Evolutionary conservation across 2,113 vertebrate genomes (phyloP).

Genomic region (Cheirogaleus medius): DNA sequence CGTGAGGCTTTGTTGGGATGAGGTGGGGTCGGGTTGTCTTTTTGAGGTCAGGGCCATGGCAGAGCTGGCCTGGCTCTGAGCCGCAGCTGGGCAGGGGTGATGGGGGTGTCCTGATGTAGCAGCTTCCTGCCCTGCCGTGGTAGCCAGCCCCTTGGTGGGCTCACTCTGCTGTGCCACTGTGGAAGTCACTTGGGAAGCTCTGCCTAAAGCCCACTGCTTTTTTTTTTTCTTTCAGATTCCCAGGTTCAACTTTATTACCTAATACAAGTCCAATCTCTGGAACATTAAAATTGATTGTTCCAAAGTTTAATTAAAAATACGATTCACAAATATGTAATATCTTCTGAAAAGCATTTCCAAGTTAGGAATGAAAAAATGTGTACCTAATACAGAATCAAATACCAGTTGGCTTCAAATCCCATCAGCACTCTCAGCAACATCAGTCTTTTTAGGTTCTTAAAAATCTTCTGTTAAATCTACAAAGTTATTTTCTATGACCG

Average conservation of each 20-base stretch:
- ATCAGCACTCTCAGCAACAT: constrained; percentile 63
- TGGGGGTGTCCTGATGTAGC: not conserved
- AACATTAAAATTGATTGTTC: constrained; percentile 64
- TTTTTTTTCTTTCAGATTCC: not conserved
- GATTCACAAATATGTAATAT: constrained; percentile 77
- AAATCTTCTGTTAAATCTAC: constrained; percentile 89
- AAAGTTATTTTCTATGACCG: constrained; percentile 74
- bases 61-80: not conserved
- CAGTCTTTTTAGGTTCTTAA: constrained; percentile 74
- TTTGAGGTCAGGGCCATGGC: not conserved
- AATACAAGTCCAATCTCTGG: constrained; percentile 59
- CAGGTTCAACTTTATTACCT: constrained; percentile 62
- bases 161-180: not conserved
- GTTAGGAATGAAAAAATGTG: constrained; percentile 78
- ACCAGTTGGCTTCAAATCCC: constrained; percentile 67
- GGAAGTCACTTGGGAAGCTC: not conserved
- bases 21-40: not conserved
- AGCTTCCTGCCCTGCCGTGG: not conserved
- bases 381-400: constrained; percentile 67
- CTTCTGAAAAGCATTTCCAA: constrained; percentile 75
- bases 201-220: not conserved
- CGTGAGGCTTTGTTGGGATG: not conserved
- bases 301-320: constrained; percentile 83
- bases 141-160: not conserved
- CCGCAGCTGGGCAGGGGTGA: too few relatives aligned